These are phyloP conservation scores for Lasiurus cinereus DNA, from an alignment of 2,113 vertebrate species.

Conservation along the genomic window DNA sequence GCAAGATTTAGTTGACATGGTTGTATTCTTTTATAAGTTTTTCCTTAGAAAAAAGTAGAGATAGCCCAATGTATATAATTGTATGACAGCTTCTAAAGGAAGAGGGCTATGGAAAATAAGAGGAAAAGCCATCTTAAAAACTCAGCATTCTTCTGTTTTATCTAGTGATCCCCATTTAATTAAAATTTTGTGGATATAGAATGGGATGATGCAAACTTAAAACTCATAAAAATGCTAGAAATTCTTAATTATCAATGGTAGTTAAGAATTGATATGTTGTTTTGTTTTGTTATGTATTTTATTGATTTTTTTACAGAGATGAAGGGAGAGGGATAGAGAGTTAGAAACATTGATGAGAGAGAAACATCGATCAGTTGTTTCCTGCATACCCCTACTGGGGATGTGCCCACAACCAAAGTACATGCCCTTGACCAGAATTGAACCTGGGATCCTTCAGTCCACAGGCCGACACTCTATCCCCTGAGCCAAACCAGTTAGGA, in stretches of 20 bases:
- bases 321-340: too few species aligned
- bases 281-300: background rate
- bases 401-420: too few species aligned
- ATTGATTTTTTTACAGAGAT: too few species aligned
- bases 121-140: background rate
- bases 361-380: too few species aligned
- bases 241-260: background rate
- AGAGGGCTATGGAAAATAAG: conserved; percentile 30
- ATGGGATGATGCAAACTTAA: background rate
- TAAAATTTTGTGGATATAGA: background rate
- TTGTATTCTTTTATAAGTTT: background rate
- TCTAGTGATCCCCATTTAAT: conserved; percentile 5
- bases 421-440: too few species aligned
- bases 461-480: too few species aligned
- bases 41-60: background rate
- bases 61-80: background rate
- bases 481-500: too few species aligned
- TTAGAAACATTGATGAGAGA: too few species aligned
- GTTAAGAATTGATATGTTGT: background rate
- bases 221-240: conserved; percentile 28
- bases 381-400: too few species aligned
- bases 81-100: background rate
- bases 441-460: too few species aligned
- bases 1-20: background rate
- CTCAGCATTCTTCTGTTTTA: background rate